A percentile compares a stretch with the other conserved stretches of the same genome.
phyloP scores from a whole-genome alignment of 2,113 vertebrate genomes.

The Glaucidium brasilianum region DNA sequence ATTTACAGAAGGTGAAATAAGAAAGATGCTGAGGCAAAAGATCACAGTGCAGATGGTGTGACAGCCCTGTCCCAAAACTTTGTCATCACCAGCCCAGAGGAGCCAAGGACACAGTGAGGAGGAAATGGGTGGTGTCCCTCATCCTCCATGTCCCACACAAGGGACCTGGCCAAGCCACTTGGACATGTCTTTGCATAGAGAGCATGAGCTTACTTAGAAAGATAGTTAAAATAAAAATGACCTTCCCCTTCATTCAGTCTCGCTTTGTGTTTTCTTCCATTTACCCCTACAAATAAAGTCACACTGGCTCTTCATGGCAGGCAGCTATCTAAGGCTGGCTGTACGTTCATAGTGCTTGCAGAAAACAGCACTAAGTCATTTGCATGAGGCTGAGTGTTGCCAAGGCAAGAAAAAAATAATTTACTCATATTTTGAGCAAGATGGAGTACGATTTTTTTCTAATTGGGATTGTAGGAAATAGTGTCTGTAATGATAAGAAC shows the following conservation, averaged over 20 bases:
- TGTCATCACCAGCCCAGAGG: not conserved
- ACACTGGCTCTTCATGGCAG: not conserved
- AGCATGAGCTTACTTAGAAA: not conserved
- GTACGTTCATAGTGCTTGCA: not conserved
- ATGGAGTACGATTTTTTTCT: not conserved
- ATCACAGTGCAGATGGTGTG: rapidly evolving
- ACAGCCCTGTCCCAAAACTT: not conserved
- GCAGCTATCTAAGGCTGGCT: not conserved
- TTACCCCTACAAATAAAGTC: not conserved
- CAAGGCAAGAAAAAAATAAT: slow-evolving; percentile 12
- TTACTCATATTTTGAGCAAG: not conserved
- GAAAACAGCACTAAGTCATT: not conserved
- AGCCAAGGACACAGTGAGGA: not conserved
- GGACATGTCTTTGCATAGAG: not conserved
- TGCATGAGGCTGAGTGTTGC: not conserved
- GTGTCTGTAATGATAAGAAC: not conserved
- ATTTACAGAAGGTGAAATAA: not conserved
- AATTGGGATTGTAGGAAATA: not conserved
- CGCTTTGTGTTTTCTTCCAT: not conserved
- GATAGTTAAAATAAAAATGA: not conserved
- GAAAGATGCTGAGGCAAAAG: not conserved
- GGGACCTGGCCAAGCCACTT: not conserved
- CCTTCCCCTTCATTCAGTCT: not conserved
- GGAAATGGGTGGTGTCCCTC: not conserved
- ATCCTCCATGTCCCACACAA: not conserved